A percentile compares a stretch with the other conserved stretches of the same genome.
Evolutionary conservation across 2,888 invertebrate species (phyloP).

Genomic region (Imbricaverruca yamaguchii): DNA sequence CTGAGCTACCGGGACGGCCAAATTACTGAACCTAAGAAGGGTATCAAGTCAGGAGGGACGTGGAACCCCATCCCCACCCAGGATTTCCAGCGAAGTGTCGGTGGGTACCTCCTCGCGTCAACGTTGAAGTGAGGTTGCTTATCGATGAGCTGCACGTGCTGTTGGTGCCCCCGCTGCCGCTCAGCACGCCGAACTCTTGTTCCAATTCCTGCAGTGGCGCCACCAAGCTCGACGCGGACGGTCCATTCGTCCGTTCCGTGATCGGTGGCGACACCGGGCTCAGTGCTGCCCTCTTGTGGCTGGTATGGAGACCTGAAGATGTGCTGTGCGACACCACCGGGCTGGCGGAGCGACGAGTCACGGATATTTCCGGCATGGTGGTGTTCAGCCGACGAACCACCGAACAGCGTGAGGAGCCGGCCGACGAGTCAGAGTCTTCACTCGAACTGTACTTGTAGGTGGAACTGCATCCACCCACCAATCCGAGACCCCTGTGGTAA

Average conservation of each 20-base stretch:
- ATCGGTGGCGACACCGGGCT: background rate
- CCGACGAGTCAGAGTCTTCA: background rate
- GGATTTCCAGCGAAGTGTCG: no score
- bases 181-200: background rate
- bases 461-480: background rate
- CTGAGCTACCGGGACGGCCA: no score
- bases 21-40: no score
- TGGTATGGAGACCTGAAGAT: background rate
- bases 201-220: background rate
- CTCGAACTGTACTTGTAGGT: slow-evolving; percentile 7
- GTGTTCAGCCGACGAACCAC: background rate
- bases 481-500: no score
- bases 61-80: no score
- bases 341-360: background rate
- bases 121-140: background rate
- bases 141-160: background rate
- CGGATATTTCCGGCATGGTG: background rate
- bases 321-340: background rate
- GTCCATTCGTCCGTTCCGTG: background rate
- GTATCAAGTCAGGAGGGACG: no score
- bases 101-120: background rate
- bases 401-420: background rate
- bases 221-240: background rate
- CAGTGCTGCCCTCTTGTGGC: background rate
- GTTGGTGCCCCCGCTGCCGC: background rate